Conservation (phyloP, 1,140 invertebrate genomes). For the Hormaphis cornu region DNA sequence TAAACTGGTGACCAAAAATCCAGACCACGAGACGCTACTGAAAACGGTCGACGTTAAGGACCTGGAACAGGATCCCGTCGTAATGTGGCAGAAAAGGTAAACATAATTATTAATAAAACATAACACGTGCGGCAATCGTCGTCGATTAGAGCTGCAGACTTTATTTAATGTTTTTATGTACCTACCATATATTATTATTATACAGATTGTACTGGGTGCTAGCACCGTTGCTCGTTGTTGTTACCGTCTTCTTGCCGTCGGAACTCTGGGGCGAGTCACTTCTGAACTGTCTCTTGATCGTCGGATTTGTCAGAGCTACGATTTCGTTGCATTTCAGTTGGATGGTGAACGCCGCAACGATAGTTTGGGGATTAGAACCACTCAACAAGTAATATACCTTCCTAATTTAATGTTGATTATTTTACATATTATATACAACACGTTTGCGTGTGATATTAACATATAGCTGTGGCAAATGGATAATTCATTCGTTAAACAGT, state of each 20-base stretch:
- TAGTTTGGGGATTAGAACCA: slow-evolving; percentile 60
- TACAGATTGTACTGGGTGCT: slow-evolving; percentile 61
- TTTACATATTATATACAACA: too few relatives aligned
- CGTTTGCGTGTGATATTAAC: too few relatives aligned
- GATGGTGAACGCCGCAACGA: slow-evolving; percentile 58
- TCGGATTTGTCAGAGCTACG: slow-evolving; percentile 56
- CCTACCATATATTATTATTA: neutral
- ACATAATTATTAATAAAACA: neutral
- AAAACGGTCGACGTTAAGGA: slow-evolving; percentile 75
- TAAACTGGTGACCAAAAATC: slow-evolving; percentile 54
- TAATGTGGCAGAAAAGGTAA: slow-evolving; percentile 74
- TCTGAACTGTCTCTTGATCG: slow-evolving; percentile 49
- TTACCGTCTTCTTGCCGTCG: slow-evolving; percentile 58
- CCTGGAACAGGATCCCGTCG: slow-evolving; percentile 68
- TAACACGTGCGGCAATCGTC: too few relatives aligned
- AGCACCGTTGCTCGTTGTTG: slow-evolving; percentile 52
- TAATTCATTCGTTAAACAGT: too few relatives aligned
- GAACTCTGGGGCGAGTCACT: slow-evolving; percentile 65
- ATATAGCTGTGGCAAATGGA: too few relatives aligned
- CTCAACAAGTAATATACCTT: slow-evolving; percentile 55
- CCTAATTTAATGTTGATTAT: neutral
- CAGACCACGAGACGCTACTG: slow-evolving; percentile 58
- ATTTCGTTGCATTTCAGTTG: slow-evolving; percentile 44
- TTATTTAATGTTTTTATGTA: neutral
- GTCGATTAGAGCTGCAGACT: neutral